phyloP scores from a whole-genome alignment of 2,113 vertebrate genomes.

The Desmodus rotundus region DNA sequence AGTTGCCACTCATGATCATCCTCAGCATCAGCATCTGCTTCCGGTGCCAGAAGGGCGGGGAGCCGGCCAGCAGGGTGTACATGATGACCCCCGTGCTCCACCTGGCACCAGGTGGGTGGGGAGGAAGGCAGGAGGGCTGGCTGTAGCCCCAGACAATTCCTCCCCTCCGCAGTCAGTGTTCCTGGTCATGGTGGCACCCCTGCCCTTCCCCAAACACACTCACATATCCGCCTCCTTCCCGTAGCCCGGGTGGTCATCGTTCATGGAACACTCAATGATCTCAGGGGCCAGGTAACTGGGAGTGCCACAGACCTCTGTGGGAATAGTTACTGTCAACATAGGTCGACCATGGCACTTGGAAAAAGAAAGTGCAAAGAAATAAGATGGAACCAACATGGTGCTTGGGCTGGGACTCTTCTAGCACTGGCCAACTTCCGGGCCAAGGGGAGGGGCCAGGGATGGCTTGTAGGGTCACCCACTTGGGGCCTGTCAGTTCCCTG shows the following conservation, averaged over 20 bases:
- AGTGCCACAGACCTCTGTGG: slow-evolving; percentile 94
- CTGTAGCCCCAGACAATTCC: not conserved
- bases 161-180: not conserved
- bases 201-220: slow-evolving; percentile 67
- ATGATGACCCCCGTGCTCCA: slow-evolving; percentile 98
- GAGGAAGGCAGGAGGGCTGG: not conserved
- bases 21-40: slow-evolving; percentile 99
- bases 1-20: slow-evolving; percentile 93
- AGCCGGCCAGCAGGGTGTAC: slow-evolving; percentile 96
- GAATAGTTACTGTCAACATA: not conserved
- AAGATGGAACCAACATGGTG: not conserved
- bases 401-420: not conserved
- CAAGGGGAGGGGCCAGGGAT: not conserved
- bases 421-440: not conserved
- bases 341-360: not conserved
- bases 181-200: not conserved
- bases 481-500: not conserved
- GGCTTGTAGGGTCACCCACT: not conserved
- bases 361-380: not conserved
- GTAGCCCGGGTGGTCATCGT: slow-evolving; percentile 89
- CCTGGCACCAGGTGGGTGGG: slow-evolving; percentile 72
- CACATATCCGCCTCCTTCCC: slow-evolving; percentile 93
- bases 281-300: slow-evolving; percentile 96
- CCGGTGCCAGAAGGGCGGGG: slow-evolving; percentile 98
- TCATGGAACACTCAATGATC: slow-evolving; percentile 97